Evolutionary conservation across 1,140 invertebrate species (phyloP).

Genomic region (Pantala flavescens): DNA sequence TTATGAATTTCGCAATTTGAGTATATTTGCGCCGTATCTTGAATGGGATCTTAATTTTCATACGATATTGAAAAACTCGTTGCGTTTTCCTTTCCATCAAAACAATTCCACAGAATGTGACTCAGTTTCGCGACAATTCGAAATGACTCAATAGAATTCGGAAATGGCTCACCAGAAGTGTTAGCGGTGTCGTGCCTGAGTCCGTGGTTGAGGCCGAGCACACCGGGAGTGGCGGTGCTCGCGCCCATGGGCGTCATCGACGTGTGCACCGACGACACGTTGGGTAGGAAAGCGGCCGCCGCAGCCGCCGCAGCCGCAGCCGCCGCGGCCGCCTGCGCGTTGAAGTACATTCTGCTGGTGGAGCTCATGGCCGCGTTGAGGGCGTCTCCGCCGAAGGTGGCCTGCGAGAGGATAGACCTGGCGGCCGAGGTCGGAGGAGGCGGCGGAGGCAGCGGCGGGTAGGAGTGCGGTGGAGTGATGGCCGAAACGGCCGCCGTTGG

Average conservation of each 20-base stretch:
- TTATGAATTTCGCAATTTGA: too few relatives aligned
- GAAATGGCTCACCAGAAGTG: conserved; percentile 21
- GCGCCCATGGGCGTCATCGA: conserved; percentile 19
- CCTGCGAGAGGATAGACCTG: conserved; percentile 14
- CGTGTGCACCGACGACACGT: conserved; percentile 31
- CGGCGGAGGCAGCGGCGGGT: conserved; percentile 31
- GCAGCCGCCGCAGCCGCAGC: conserved; percentile 54
- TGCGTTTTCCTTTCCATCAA: too few relatives aligned
- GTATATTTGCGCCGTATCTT: too few relatives aligned
- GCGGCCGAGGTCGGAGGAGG: conserved; percentile 17
- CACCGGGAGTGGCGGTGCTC: conserved; percentile 14
- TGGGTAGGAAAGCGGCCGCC: conserved; percentile 73
- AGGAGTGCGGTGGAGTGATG: conserved; percentile 28
- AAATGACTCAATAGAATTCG: too few relatives aligned
- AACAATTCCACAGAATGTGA: too few relatives aligned
- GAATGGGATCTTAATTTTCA: too few relatives aligned
- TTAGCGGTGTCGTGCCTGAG: conserved; percentile 19
- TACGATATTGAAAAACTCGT: too few relatives aligned
- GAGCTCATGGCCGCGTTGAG: conserved; percentile 33
- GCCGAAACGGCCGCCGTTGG: conserved; percentile 32
- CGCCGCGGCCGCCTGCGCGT: conserved; percentile 37
- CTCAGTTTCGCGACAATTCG: too few relatives aligned
- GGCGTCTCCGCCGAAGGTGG: conserved; percentile 29
- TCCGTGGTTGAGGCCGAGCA: conserved; percentile 14
- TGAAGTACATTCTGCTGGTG: conserved; percentile 18